Percentiles rank a stretch among this genome's conserved stretches.
Evolutionary conservation across 2,113 vertebrate species (phyloP).

Genomic region (Oplegnathus fasciatus): DNA sequence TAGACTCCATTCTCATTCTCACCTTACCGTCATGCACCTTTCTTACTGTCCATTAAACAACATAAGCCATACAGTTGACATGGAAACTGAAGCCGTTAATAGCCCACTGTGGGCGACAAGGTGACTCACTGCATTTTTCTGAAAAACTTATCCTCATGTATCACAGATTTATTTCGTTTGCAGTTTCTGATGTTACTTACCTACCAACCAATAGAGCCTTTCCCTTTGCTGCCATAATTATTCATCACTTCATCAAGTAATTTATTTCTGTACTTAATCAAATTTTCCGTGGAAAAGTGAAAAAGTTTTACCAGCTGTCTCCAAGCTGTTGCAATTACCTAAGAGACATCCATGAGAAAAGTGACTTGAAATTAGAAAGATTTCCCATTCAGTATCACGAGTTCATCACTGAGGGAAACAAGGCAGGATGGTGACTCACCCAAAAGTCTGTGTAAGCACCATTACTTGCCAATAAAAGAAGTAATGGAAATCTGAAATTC

Average conservation of each 20-base stretch:
- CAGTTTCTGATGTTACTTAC: background rate
- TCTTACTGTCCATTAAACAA: background rate
- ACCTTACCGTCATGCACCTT: background rate
- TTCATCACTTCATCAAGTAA: background rate
- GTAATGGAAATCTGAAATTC: background rate
- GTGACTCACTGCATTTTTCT: slow-evolving; percentile 16
- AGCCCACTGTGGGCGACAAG: slow-evolving; percentile 13
- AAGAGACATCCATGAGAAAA: background rate
- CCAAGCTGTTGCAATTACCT: background rate
- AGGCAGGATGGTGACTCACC: background rate
- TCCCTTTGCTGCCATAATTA: background rate
- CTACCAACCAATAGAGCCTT: background rate
- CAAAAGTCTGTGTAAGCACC: background rate
- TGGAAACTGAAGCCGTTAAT: slow-evolving; percentile 23
- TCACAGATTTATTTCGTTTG: background rate
- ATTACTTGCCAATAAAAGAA: no score
- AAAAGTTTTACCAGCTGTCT: background rate
- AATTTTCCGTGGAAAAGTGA: background rate
- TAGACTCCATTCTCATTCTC: background rate
- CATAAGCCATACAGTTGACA: slow-evolving; percentile 2
- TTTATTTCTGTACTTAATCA: background rate
- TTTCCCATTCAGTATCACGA: background rate
- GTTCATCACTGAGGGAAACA: background rate
- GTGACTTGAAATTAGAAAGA: background rate
- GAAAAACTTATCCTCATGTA: background rate